A percentile compares a stretch with the other conserved stretches of the same genome.
phyloP scores from a whole-genome alignment of 2,797 vertebrate genomes.

The Cottoperca gobio region DNA sequence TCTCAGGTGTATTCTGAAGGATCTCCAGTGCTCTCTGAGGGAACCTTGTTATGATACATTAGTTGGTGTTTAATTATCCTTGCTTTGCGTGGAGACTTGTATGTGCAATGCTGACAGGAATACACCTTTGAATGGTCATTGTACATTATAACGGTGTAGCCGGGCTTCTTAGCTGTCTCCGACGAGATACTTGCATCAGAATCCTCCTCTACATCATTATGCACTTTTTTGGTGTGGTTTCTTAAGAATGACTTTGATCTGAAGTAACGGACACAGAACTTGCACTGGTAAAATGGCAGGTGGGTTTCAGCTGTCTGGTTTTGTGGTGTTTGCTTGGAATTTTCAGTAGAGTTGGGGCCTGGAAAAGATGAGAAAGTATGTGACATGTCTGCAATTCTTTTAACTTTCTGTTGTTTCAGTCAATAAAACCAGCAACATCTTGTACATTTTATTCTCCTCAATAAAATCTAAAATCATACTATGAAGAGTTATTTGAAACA shows the following conservation, averaged over 20 bases:
- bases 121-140: conserved; percentile 95
- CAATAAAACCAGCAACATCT: neutral
- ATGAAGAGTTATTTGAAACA: conserved; percentile 13
- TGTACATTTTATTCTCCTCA: neutral
- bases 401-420: neutral
- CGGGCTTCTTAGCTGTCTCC: conserved; percentile 85
- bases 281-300: conserved; percentile 97
- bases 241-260: conserved; percentile 96
- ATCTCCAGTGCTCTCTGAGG: conserved; percentile 74
- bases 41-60: conserved; percentile 91
- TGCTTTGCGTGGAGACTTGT: conserved; percentile 94
- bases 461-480: conserved; percentile 15
- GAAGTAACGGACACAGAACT: conserved; percentile 98
- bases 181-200: conserved; percentile 79
- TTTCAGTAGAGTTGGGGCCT: conserved; percentile 89
- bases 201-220: conserved; percentile 84
- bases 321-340: conserved; percentile 88
- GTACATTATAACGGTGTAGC: conserved; percentile 90
- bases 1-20: conserved; percentile 77
- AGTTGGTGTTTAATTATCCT: conserved; percentile 96
- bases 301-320: conserved; percentile 84
- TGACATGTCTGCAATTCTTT: conserved; percentile 13
- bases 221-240: conserved; percentile 97
- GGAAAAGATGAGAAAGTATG: conserved; percentile 70
- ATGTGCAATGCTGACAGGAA: conserved; percentile 96